Percentiles rank a stretch among this genome's conserved stretches.
Evolutionary conservation across 2,797 vertebrate species (phyloP).

Genomic region (Urocyon cinereoargenteus): DNA sequence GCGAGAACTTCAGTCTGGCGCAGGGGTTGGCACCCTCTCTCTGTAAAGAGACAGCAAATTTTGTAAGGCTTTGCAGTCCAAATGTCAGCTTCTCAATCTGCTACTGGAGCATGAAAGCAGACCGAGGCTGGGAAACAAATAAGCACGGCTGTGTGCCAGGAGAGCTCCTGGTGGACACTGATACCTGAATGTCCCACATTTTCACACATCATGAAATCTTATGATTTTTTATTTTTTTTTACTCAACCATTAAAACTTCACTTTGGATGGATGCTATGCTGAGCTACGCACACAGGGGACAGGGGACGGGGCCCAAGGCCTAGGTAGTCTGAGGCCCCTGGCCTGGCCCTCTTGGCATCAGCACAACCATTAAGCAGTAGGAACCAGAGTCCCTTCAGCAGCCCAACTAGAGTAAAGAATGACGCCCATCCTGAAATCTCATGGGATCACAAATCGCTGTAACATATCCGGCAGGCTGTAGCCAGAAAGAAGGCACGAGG

Average conservation of each 20-base stretch:
- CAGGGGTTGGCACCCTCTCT: neutral
- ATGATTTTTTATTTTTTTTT: neutral
- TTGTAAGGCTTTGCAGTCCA: neutral
- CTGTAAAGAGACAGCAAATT: neutral
- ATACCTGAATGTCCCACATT: neutral
- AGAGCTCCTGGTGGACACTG: neutral
- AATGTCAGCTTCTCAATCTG: neutral
- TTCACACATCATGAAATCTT: neutral
- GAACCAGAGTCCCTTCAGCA: neutral
- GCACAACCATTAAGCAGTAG: neutral
- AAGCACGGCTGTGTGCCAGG: neutral
- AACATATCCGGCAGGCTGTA: neutral
- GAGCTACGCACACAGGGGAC: neutral
- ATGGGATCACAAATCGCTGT: conserved; percentile 27
- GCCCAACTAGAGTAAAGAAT: neutral
- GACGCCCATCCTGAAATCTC: neutral
- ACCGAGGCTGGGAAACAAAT: neutral
- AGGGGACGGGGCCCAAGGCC: neutral
- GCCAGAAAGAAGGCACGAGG: neutral
- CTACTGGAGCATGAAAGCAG: neutral
- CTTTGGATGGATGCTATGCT: too few relatives aligned
- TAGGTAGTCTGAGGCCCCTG: neutral
- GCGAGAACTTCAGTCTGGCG: neutral
- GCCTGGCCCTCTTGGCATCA: neutral
- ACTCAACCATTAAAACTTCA: neutral